Evolutionary conservation across 1,140 invertebrate genomes (phyloP).

Genomic region (Delia radicum): DNA sequence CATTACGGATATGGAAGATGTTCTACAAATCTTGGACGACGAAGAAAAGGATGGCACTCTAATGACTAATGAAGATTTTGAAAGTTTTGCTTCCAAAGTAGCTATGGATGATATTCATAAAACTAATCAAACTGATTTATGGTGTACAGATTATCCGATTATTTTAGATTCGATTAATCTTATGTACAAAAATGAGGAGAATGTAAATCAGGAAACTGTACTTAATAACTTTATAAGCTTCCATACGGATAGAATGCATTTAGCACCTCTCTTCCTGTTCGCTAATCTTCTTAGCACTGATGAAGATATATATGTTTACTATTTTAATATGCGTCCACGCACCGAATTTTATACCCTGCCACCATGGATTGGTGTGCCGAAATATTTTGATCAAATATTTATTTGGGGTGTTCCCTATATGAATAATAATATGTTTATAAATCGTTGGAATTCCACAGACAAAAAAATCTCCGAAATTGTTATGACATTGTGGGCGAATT

Average conservation of each 20-base stretch:
- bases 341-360: conserved; percentile 66
- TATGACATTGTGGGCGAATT: conserved; percentile 76
- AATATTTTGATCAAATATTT: conserved; percentile 76
- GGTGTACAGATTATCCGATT: conserved; percentile 69
- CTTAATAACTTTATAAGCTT: conserved; percentile 62
- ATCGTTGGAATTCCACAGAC: conserved; percentile 72
- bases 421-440: conserved; percentile 57
- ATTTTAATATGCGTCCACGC: conserved; percentile 74
- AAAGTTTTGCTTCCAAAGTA: conserved; percentile 60
- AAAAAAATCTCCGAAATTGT: conserved; percentile 73
- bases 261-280: conserved; percentile 66
- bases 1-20: conserved; percentile 78
- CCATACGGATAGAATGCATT: conserved; percentile 73
- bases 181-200: conserved; percentile 67
- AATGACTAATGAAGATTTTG: conserved; percentile 61
- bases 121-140: conserved; percentile 56
- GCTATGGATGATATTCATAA: conserved; percentile 60
- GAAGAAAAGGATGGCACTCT: conserved; percentile 58
- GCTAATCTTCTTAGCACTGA: conserved; percentile 65
- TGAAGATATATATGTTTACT: conserved; percentile 66
- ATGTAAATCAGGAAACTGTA: conserved; percentile 58
- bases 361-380: conserved; percentile 73
- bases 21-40: conserved; percentile 61
- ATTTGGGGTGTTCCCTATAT: conserved; percentile 75
- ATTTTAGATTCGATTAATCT: conserved; percentile 73